Evolutionary conservation across 2,888 invertebrate genomes (phyloP), one percentile per base, ranked within the genome.

Genomic region (Drosophila barbarae): DNA sequence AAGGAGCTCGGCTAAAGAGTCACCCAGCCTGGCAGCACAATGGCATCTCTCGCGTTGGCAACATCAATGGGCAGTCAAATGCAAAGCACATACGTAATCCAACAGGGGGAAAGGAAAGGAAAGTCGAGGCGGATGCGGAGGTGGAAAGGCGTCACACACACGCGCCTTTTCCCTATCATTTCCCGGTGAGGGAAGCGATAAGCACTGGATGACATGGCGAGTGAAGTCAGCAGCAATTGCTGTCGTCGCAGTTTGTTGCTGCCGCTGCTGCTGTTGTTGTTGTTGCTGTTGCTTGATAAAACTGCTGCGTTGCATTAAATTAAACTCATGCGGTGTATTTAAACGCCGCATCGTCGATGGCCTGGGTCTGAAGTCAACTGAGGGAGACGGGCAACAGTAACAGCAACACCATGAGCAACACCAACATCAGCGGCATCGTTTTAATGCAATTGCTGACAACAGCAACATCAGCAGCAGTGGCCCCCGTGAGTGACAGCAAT

Each of bases 301-400:
- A 73, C 71, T 80, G 85, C 84, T 73, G 84, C 73, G 76, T 83
- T 81, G 81, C 85, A 83, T 75, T 85, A 80, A 85, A 69, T 77
- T 85, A 75, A 81, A 73, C 75, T 80, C 81, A 75, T 85, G 84
- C 71, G 81, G 75, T 85, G 63, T 73, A 80, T 77, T 85, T 83
- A 80, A 68, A 70, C 63, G 71, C 64, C 69, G 52, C 67, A 69
- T 59, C 42, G 53, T 47, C 60, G 81, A 77, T 39, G 39, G 39
- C 21, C 21, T 7, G 67, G 74, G 59, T 46, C 49, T 53, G 51
- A 23, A 50, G 47, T 42, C 38, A 44, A 35, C 59, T 36, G 23
- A 15, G 23, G 41, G 67, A 42, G 18, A 15, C 35, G 52, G 35
- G 51, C 5, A 15, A 15, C 30, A 38, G 30, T 54, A 55, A 35